A percentile compares a stretch with the other conserved stretches of the same genome.
Conservation (phyloP, 2,797 vertebrate species). For the Peromyscus nudipes region DNA sequence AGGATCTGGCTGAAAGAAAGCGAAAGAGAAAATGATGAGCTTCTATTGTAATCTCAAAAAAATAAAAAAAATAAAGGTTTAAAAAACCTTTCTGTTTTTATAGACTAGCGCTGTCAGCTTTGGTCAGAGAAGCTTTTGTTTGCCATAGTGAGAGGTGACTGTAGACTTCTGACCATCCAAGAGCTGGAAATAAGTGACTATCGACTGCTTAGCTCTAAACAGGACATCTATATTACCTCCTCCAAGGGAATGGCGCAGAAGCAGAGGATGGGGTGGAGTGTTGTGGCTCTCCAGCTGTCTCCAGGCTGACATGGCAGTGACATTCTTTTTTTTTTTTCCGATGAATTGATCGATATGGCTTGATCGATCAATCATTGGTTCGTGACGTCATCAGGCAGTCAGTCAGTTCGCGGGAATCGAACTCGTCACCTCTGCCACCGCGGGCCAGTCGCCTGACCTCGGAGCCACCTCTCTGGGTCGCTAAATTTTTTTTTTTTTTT, state of each 20-base stretch:
- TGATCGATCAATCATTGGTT: no score
- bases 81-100: background rate
- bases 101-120: background rate
- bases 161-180: background rate
- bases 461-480: no score
- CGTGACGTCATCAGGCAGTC: no score
- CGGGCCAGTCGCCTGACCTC: no score
- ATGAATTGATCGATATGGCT: no score
- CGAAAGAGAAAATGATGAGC: background rate
- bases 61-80: background rate
- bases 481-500: no score
- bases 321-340: no score
- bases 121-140: background rate
- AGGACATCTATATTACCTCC: background rate
- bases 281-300: background rate
- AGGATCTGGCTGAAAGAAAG: background rate
- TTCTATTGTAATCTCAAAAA: background rate
- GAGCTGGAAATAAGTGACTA: no score
- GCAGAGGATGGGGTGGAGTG: no score
- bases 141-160: no score
- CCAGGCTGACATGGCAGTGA: background rate
- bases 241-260: background rate
- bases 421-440: no score
- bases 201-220: background rate
- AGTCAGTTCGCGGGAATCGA: no score